Evolutionary conservation across 2,888 invertebrate species (phyloP), one percentile per base, ranked within the genome.

Genomic region (Ferrisia virgata): DNA sequence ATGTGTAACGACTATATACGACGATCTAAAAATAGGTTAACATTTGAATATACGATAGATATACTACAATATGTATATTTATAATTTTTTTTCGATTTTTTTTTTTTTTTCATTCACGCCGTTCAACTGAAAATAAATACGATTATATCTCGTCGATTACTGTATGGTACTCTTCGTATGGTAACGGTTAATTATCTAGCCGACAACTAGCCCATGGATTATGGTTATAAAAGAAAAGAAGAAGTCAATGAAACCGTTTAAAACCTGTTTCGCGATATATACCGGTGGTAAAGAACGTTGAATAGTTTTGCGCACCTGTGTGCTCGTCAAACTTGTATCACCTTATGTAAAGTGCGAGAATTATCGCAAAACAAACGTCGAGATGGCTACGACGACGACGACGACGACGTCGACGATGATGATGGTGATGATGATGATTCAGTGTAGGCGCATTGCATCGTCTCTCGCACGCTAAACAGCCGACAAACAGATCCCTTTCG

Each of bases 191-290:
- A 76, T 76, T 76, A 76, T 76, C 72, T 36, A 76, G 18, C 72
- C 72, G 64, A 64, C 64, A 76, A 76, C 72, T 76, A 36, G 72
- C 72, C 72, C 33, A 76, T 76, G 33, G 72, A 76, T 76, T 76
- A 76, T 76, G 72, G 36, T 76, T 18, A 36, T 76, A 76, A 76
- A 76, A 76, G 72, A 76, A 76, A 76, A 36, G 72, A 76, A 76
- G 72, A 76, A 76, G 72, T 76, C 72, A 76, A 76, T 76, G 72
- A 76, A 76, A 76, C 72, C 72, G 72, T 76, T 76, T 76, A 76
- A 76, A 76, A 76, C 72, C 72, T 11, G 72, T 76, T 76, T 76
- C 36, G 72, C 72, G 36, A 76, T 36, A 18, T 22, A n/a, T 47
- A 47, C 47, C n/a, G 15, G n/a, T 47, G 72, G 9, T 6, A 22